phyloP scores from a whole-genome alignment of 2,113 vertebrate genomes.

The Thryonomys swinderianus region DNA sequence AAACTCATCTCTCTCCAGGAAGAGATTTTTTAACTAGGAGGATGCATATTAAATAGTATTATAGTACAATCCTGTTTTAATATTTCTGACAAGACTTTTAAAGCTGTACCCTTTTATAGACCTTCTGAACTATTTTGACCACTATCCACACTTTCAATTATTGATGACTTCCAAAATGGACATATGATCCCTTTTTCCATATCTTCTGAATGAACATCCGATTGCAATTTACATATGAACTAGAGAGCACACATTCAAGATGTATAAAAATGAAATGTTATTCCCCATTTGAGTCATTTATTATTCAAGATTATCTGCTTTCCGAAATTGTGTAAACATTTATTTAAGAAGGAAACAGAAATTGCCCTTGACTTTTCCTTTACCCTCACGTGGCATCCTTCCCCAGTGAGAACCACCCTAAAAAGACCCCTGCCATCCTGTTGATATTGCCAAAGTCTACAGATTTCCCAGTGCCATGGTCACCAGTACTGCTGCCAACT shows the following conservation, averaged over 20 bases:
- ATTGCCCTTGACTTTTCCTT: not conserved
- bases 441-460: not conserved
- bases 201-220: not conserved
- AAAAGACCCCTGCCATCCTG: not conserved
- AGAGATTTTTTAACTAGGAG: not conserved
- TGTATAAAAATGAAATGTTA: not conserved
- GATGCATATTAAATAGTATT: not conserved
- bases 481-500: not conserved
- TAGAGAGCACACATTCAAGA: not conserved
- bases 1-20: not conserved
- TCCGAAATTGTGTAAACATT: not conserved
- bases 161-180: not conserved
- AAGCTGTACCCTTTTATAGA: not conserved
- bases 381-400: not conserved
- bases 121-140: not conserved
- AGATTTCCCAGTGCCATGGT: not conserved
- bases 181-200: not conserved
- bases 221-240: not conserved
- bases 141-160: not conserved
- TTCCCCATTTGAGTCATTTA: not conserved
- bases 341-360: slow-evolving; percentile 28
- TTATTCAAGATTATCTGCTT: slow-evolving; percentile 2
- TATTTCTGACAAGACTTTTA: not conserved
- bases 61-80: not conserved
- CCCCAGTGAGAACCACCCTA: accelerated